Conservation (phyloP, 2,797 vertebrate species). For the Sebastes itinus region DNA sequence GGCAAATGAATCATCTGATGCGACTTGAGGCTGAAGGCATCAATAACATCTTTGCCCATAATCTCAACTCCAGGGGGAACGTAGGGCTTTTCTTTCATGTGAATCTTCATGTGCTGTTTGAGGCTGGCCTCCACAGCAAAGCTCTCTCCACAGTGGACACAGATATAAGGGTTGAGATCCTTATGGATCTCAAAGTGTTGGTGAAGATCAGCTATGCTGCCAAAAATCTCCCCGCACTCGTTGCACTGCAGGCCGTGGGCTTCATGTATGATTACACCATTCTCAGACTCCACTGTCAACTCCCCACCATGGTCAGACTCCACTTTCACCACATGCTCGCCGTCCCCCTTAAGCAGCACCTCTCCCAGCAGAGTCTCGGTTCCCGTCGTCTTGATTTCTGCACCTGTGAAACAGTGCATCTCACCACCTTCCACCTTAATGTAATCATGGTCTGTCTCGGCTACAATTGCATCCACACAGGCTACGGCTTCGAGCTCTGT, state of each 20-base stretch:
- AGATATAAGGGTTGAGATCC: constrained; percentile 85
- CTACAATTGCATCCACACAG: constrained; percentile 84
- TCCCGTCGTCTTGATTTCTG: constrained; percentile 79
- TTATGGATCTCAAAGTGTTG: constrained; percentile 88
- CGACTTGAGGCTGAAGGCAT: constrained; percentile 85
- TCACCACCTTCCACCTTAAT: constrained; percentile 82
- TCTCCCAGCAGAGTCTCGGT: constrained; percentile 81
- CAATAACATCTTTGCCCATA: constrained; percentile 86
- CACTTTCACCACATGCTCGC: constrained; percentile 83
- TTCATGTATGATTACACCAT: constrained; percentile 86
- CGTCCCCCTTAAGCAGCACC: constrained; percentile 82
- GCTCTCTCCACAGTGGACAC: constrained; percentile 86
- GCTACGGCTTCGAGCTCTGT: constrained; percentile 80
- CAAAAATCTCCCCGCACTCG: constrained; percentile 86
- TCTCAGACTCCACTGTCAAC: constrained; percentile 86
- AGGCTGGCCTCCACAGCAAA: constrained; percentile 86
- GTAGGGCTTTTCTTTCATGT: constrained; percentile 87
- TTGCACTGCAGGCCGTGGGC: constrained; percentile 87
- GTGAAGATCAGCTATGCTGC: constrained; percentile 85
- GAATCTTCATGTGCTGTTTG: constrained; percentile 87
- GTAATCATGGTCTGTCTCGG: constrained; percentile 86
- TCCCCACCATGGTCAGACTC: constrained; percentile 85
- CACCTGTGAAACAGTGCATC: constrained; percentile 83
- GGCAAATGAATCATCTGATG: constrained; percentile 86
- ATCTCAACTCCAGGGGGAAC: constrained; percentile 84